Percentiles rank a stretch among this genome's conserved stretches.
These are phyloP conservation scores for Lamellibrachia luymesi DNA, from an alignment of 1,140 invertebrate species.

Conservation along the genomic window DNA sequence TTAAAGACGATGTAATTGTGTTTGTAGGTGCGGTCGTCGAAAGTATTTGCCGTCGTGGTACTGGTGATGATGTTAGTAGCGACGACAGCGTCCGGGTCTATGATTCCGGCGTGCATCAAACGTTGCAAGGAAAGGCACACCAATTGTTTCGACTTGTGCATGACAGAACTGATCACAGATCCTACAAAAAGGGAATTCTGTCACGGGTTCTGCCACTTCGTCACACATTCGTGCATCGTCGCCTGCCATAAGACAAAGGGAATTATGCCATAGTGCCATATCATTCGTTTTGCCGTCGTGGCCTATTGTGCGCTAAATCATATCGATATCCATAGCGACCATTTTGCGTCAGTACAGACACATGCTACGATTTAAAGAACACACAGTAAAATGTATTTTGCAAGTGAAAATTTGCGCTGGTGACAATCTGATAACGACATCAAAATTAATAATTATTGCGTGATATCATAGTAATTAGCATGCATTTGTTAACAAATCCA, in stretches of 20 bases:
- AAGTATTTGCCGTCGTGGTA: neutral
- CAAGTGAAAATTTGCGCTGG: too few relatives aligned
- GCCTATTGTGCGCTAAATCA: too few relatives aligned
- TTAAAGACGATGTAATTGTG: neutral
- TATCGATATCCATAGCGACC: too few relatives aligned
- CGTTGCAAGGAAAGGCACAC: neutral
- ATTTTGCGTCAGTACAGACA: too few relatives aligned
- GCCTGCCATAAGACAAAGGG: neutral
- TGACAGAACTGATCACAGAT: neutral
- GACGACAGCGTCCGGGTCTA: neutral
- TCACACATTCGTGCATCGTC: neutral
- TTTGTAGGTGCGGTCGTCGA: neutral
- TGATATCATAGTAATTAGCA: too few relatives aligned
- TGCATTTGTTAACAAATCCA: too few relatives aligned
- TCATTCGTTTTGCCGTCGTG: too few relatives aligned
- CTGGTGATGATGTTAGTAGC: neutral
- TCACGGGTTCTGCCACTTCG: neutral
- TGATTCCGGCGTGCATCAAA: neutral
- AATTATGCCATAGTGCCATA: neutral
- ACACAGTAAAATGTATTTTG: too few relatives aligned
- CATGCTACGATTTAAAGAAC: too few relatives aligned
- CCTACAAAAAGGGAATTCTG: neutral
- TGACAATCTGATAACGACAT: too few relatives aligned
- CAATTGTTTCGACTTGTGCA: neutral
- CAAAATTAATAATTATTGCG: too few relatives aligned